Evolutionary conservation across 2,797 vertebrate species (phyloP).

Genomic region (Synanceia verrucosa): DNA sequence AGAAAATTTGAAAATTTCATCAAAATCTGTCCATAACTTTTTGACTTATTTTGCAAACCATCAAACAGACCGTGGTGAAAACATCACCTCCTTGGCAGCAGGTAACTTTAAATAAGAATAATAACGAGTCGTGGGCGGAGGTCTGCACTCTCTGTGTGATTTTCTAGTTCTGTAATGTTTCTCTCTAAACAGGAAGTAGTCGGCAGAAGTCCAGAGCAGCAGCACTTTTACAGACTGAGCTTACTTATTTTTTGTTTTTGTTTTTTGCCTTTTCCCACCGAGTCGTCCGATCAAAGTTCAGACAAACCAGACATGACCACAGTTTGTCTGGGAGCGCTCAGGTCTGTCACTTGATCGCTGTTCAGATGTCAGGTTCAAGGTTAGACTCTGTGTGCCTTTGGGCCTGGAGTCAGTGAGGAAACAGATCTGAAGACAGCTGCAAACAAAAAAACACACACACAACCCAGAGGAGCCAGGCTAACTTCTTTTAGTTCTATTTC

Average conservation of each 20-base stretch:
- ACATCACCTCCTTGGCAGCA: too few species aligned
- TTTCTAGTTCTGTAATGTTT: not conserved
- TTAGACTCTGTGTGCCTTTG: constrained; percentile 14
- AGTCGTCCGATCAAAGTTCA: constrained; percentile 8
- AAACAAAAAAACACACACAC: constrained; percentile 4
- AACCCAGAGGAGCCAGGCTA: constrained; percentile 24
- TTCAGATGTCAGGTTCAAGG: constrained; percentile 54
- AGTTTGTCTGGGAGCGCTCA: constrained; percentile 36
- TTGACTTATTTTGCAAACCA: too few species aligned
- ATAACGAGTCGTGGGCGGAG: too few species aligned
- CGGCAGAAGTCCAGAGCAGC: not conserved
- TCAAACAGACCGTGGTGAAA: too few species aligned
- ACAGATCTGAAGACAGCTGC: constrained; percentile 37
- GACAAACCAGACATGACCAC: constrained; percentile 29
- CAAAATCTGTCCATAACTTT: too few species aligned
- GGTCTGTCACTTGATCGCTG: constrained; percentile 44
- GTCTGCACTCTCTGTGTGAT: too few species aligned
- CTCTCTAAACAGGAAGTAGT: not conserved
- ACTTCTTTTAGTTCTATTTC: constrained; percentile 54
- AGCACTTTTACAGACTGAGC: not conserved
- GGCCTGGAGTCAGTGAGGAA: constrained; percentile 31
- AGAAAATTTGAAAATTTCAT: too few species aligned
- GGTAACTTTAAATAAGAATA: too few species aligned
- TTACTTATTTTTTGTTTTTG: not conserved
- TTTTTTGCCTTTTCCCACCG: not conserved